Evolutionary conservation across 2,888 invertebrate species (phyloP).

Genomic region (Andrena hattorfiana): DNA sequence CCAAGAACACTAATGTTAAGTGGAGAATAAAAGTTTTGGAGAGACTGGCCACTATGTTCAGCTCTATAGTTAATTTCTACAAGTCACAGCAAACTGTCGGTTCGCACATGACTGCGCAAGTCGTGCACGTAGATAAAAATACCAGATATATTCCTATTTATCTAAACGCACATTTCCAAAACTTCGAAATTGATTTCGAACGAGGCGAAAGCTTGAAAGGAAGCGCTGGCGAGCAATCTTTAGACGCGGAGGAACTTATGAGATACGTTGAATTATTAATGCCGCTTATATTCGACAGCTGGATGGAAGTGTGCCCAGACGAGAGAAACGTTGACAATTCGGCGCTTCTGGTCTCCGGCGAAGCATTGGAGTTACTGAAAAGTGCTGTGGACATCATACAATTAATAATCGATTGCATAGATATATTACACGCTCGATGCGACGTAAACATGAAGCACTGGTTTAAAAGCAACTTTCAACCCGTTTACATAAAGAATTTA

Average conservation of each 20-base stretch:
- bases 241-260: slow-evolving; percentile 86
- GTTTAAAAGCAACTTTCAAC: slow-evolving; percentile 86
- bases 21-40: slow-evolving; percentile 92
- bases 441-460: slow-evolving; percentile 78
- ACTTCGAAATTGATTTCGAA: slow-evolving; percentile 72
- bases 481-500: slow-evolving; percentile 87
- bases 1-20: slow-evolving; percentile 90
- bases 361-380: slow-evolving; percentile 88
- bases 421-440: slow-evolving; percentile 69
- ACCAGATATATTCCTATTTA: slow-evolving; percentile 73
- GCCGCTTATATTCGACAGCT: slow-evolving; percentile 93
- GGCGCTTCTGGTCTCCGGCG: slow-evolving; percentile 87
- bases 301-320: slow-evolving; percentile 91
- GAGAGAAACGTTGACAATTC: slow-evolving; percentile 83
- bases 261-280: slow-evolving; percentile 89
- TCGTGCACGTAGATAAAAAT: slow-evolving; percentile 45
- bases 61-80: slow-evolving; percentile 80
- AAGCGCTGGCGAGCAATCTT: slow-evolving; percentile 73
- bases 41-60: slow-evolving; percentile 89
- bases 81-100: slow-evolving; percentile 55
- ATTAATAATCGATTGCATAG: slow-evolving; percentile 87
- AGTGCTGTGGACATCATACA: slow-evolving; percentile 88
- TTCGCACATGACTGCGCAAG: slow-evolving; percentile 23
- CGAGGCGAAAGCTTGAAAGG: slow-evolving; percentile 69
- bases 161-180: slow-evolving; percentile 52